Percentiles rank a stretch among this genome's conserved stretches.
These are phyloP conservation scores for Pseudolaguvia tuberculata DNA, from an alignment of 2,113 vertebrate genomes.

Conservation along the genomic window DNA sequence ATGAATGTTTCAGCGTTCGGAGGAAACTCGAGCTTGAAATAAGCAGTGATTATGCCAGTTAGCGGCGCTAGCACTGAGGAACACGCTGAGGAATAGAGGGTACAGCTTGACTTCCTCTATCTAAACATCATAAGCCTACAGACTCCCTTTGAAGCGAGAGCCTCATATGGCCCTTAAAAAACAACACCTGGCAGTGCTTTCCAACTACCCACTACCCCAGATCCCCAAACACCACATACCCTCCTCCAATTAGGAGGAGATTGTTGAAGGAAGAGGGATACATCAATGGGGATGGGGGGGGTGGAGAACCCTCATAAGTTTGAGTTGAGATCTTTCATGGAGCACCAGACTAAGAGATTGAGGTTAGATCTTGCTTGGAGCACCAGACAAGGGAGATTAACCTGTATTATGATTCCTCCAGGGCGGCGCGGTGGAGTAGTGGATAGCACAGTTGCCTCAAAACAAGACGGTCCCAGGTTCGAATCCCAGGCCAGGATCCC, in stretches of 20 bases:
- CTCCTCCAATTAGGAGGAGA: constrained; percentile 45
- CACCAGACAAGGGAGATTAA: too few species aligned
- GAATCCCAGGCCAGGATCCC: too few species aligned
- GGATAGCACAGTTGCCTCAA: too few species aligned
- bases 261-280: constrained; percentile 45
- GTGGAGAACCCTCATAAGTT: too few species aligned
- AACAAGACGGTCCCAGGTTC: too few species aligned
- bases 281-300: too few species aligned
- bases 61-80: constrained; percentile 11
- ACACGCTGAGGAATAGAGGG: constrained; percentile 8
- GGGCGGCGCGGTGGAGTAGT: too few species aligned
- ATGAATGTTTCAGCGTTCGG: background rate
- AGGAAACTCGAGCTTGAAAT: constrained; percentile 4
- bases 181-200: constrained; percentile 70
- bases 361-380: too few species aligned
- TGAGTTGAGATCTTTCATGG: background rate
- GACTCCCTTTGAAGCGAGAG: constrained; percentile 67
- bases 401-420: too few species aligned
- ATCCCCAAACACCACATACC: constrained; percentile 46
- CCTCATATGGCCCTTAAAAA: constrained; percentile 64
- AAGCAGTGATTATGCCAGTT: constrained; percentile 6
- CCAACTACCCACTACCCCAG: constrained; percentile 51
- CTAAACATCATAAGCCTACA: constrained; percentile 58
- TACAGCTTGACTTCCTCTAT: constrained; percentile 30
- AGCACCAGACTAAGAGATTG: too few species aligned